A percentile compares a stretch with the other conserved stretches of the same genome.
Conservation (phyloP, 2,888 invertebrate genomes). For the Machimus atricapillus region DNA sequence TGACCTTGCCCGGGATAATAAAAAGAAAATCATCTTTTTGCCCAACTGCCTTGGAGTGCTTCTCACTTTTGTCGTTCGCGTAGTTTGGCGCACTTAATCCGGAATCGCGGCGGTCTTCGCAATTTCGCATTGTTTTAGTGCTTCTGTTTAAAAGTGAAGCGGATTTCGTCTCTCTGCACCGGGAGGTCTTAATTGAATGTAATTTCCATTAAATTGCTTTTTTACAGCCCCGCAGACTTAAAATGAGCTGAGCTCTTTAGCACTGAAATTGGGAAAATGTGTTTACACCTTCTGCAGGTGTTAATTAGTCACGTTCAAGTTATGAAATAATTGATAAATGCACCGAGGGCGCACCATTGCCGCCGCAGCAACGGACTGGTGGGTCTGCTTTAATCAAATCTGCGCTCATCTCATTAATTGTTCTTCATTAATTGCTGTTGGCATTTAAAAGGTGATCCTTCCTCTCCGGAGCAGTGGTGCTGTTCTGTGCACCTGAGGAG, state of each 20-base stretch:
- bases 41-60: neutral
- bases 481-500: neutral
- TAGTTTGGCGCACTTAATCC: neutral
- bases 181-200: slow-evolving; percentile 24
- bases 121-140: neutral
- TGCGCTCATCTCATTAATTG: neutral
- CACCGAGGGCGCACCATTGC: neutral
- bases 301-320: neutral
- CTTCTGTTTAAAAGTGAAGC: slow-evolving; percentile 30
- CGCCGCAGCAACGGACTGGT: neutral
- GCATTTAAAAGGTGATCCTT: neutral
- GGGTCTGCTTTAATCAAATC: neutral
- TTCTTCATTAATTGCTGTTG: neutral
- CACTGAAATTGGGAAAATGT: slow-evolving; percentile 26
- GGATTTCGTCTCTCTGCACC: neutral
- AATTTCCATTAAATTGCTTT: slow-evolving; percentile 34
- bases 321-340: slow-evolving; percentile 28
- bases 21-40: slow-evolving; percentile 1
- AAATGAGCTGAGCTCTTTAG: slow-evolving; percentile 1
- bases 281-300: slow-evolving; percentile 23
- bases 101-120: neutral
- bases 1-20: slow-evolving; percentile 29
- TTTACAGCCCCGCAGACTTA: neutral
- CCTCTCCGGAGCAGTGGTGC: neutral
- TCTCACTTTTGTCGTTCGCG: slow-evolving; percentile 4